phyloP scores from a whole-genome alignment of 1,140 invertebrate genomes.

The Trichonephila clavipes region DNA sequence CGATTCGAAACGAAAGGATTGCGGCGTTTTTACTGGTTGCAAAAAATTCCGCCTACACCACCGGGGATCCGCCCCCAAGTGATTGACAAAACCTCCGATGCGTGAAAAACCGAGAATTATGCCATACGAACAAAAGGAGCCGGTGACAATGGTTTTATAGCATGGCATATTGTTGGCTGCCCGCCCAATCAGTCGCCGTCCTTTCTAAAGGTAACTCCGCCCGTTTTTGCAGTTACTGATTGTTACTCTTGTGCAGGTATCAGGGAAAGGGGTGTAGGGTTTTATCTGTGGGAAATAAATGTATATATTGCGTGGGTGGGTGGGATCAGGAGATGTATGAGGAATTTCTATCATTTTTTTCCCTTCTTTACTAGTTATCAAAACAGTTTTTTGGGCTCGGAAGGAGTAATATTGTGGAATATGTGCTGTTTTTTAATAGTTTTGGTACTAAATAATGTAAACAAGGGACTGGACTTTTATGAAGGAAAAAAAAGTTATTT shows the following conservation, averaged over 20 bases:
- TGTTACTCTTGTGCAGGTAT: not conserved
- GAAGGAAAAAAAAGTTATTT: no score
- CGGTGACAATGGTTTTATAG: constrained; percentile 50
- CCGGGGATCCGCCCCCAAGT: constrained; percentile 36
- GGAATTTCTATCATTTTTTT: not conserved
- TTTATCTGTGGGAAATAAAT: constrained; percentile 8
- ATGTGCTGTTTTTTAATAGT: no score
- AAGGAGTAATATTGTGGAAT: not conserved
- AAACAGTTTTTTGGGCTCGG: not conserved
- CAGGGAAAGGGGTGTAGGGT: constrained; percentile 1
- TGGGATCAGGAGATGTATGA: not conserved
- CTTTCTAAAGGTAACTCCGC: constrained; percentile 46
- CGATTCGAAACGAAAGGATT: constrained; percentile 59
- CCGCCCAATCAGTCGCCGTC: constrained; percentile 15
- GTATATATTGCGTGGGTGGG: not conserved
- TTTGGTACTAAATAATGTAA: no score
- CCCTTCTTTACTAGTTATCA: not conserved
- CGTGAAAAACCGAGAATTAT: constrained; percentile 35
- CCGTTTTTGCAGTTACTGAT: not conserved
- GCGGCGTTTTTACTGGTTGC: constrained; percentile 65
- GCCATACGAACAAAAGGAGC: constrained; percentile 24
- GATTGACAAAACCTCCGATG: constrained; percentile 50
- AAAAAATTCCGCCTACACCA: constrained; percentile 64
- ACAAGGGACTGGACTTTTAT: no score
- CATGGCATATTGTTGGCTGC: constrained; percentile 30